Evolutionary conservation across 2,888 invertebrate species (phyloP).

Genomic region (Tetragonisca angustula): DNA sequence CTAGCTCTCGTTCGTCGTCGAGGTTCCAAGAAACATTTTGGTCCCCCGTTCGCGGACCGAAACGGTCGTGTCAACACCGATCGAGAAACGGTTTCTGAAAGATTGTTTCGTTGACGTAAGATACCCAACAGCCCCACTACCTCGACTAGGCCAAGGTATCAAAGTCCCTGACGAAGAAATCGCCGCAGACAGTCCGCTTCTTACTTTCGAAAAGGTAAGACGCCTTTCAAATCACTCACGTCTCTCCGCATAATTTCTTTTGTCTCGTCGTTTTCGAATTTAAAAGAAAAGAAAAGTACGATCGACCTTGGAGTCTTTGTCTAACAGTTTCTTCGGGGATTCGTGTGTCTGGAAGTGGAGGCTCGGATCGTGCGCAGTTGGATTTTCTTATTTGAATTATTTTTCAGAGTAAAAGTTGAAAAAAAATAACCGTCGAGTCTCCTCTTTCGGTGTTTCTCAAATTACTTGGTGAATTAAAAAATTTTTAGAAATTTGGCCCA

Average conservation of each 20-base stretch:
- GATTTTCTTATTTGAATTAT: neutral
- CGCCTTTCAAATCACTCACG: neutral
- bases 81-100: slow-evolving; percentile 50
- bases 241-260: neutral
- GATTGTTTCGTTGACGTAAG: slow-evolving; percentile 73
- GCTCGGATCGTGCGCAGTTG: neutral
- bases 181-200: slow-evolving; percentile 72
- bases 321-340: neutral
- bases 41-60: neutral
- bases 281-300: neutral
- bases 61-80: slow-evolving; percentile 11
- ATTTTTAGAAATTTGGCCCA: too few species aligned
- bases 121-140: slow-evolving; percentile 69
- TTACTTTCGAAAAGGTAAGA: slow-evolving; percentile 75
- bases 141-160: slow-evolving; percentile 69
- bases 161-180: slow-evolving; percentile 71
- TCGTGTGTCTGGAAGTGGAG: neutral
- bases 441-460: neutral
- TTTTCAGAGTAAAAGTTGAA: neutral
- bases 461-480: neutral
- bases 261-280: neutral
- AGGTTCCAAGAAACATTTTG: slow-evolving; percentile 41
- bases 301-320: neutral
- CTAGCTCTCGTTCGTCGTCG: neutral
- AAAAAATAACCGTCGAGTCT: neutral